phyloP scores from a whole-genome alignment of 2,888 invertebrate genomes.

The Poecilobothrus nobilitatus region DNA sequence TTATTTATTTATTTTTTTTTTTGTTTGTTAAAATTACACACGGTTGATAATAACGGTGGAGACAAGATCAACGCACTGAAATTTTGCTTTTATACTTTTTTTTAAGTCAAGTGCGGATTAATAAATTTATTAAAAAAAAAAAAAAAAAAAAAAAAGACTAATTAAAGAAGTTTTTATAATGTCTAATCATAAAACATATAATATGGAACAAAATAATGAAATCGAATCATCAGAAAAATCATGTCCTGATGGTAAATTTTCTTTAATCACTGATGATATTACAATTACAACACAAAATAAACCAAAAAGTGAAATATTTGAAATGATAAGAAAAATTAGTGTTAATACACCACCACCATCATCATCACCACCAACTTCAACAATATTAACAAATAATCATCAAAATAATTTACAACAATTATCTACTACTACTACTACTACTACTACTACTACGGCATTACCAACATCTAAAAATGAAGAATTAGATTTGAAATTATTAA shows the following conservation, averaged over 20 bases:
- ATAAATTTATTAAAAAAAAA: too few relatives aligned
- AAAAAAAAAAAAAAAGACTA: too few relatives aligned
- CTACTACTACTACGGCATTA: too few relatives aligned
- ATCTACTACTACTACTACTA: too few relatives aligned
- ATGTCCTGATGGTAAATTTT: not conserved
- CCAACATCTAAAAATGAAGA: not conserved
- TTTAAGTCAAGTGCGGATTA: too few relatives aligned
- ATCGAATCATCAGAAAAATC: not conserved
- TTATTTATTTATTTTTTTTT: not conserved
- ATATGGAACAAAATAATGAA: not conserved
- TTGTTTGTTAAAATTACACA: too few relatives aligned
- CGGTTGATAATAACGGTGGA: too few relatives aligned
- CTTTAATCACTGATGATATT: not conserved
- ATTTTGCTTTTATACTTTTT: too few relatives aligned
- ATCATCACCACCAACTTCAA: not conserved
- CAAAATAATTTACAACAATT: too few relatives aligned
- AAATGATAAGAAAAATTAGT: conserved; percentile 1
- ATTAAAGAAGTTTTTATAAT: not conserved
- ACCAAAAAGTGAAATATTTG: conserved; percentile 6
- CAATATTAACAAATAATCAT: too few relatives aligned
- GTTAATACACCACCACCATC: not conserved
- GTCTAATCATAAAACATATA: not conserved
- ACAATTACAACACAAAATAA: conserved; percentile 3
- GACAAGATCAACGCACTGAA: too few relatives aligned
- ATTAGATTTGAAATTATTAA: conserved; percentile 25